Evolutionary conservation across 1,140 invertebrate genomes (phyloP), one percentile per base, ranked within the genome.

Genomic region (Riptortus pedestris): DNA sequence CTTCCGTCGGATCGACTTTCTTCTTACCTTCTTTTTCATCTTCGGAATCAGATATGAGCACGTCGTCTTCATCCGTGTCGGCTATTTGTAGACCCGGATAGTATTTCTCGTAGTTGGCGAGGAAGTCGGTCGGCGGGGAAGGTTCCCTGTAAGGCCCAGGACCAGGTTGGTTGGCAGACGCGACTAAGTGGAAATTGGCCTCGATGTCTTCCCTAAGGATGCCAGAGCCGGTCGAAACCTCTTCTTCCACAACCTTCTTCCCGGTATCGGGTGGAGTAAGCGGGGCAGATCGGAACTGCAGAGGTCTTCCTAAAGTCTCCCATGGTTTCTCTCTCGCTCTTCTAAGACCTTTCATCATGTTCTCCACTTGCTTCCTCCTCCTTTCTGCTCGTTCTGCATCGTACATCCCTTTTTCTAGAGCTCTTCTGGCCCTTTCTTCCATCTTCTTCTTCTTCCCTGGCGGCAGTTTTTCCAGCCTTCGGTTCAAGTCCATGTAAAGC

Each of bases 21-120:
- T 7, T 55, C 51, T 24, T 55, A 16, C 24, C 24, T 55, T 55
- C 51, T 26, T 55, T 18, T 24, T 55, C 51, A 11, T 55, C 51
- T 55, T 55, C 51, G 16, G 51, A 55, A 24, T 55, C 51, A 24
- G 51, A 55, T 11, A 55, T 24, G 2, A 55, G 22, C 3, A 24
- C 20, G 16, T 24, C 24, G 26, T 24, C 24, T 55, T 55, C 51
- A 24, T 55, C 51, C 2, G 51, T 55, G 51, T 55, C 51, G 14
- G 24, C 24, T 2, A 55, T 2, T 14, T 55, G 2, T 18, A 55
- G 51, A 55, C 26, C 51, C 20, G 51, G 51, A 38, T 38, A 38
- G 14, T 7, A 38, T 14, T 38, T 38, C 14, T 38, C 14, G 14
- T 38, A 38, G 5, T 38, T 5, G 5, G 14, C 31, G 14, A 55